Conservation (phyloP, 2,113 vertebrate species). For the Nansenia antarctica region DNA sequence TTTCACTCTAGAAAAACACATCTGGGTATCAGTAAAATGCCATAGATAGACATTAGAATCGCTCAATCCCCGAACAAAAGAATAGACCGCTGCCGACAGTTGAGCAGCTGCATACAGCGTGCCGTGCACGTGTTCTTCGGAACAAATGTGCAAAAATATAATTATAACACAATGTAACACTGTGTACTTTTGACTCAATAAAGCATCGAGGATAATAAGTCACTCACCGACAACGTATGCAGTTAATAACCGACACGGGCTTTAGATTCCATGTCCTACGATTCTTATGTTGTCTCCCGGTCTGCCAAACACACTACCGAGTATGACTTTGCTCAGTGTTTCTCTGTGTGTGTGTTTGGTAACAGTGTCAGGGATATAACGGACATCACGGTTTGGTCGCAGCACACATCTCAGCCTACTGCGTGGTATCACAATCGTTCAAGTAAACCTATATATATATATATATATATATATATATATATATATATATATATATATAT, state of each 20-base stretch:
- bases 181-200: not conserved
- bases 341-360: no score
- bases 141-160: not conserved
- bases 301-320: not conserved
- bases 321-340: no score
- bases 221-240: not conserved
- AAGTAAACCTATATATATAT: no score
- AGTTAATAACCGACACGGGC: not conserved
- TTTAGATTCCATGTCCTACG: not conserved
- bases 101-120: not conserved
- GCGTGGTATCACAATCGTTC: no score
- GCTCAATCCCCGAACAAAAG: not conserved
- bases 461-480: no score
- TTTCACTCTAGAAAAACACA: no score
- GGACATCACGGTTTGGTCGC: not conserved
- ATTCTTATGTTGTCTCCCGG: not conserved
- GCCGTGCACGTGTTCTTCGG: not conserved
- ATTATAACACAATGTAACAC: not conserved
- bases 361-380: no score
- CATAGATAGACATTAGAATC: not conserved
- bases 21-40: no score
- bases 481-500: no score
- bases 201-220: not conserved
- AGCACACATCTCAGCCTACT: no score
- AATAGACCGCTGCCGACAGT: not conserved